Evolutionary conservation across 2,113 vertebrate genomes (phyloP).

Genomic region (Pterocles gutturalis): DNA sequence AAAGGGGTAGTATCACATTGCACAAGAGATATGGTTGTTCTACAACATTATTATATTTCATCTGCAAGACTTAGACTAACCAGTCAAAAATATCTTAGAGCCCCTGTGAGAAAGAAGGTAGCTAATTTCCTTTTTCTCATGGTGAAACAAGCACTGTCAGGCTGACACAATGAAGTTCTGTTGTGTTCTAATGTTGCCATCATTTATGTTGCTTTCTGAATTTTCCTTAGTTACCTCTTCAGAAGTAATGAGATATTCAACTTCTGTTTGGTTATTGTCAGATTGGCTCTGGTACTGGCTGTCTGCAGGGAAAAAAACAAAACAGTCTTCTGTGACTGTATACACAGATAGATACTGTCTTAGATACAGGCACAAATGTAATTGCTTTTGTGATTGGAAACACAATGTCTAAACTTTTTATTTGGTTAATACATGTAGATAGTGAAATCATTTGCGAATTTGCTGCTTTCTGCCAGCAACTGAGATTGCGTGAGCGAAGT

Average conservation of each 20-base stretch:
- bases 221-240: constrained; percentile 71
- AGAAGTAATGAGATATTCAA: constrained; percentile 74
- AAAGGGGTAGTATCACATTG: fast-evolving
- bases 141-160: not conserved
- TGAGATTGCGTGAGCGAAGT: not conserved
- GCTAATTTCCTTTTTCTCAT: not conserved
- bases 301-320: constrained; percentile 46
- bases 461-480: not conserved
- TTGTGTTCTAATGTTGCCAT: not conserved
- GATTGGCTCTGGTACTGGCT: constrained; percentile 57
- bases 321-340: not conserved
- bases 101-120: not conserved
- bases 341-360: not conserved
- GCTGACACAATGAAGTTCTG: not conserved
- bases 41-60: not conserved
- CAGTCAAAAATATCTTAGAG: not conserved
- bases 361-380: not conserved
- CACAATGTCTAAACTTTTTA: not conserved
- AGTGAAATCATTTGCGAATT: not conserved
- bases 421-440: not conserved
- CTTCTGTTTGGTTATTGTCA: constrained; percentile 70
- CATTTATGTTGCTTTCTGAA: not conserved
- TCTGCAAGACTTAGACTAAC: not conserved
- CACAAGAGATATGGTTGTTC: not conserved
- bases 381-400: not conserved